A percentile compares a stretch with the other conserved stretches of the same genome.
These are phyloP conservation scores for Temnothorax unifasciatus DNA, from an alignment of 2,888 invertebrate species.

Conservation along the genomic window DNA sequence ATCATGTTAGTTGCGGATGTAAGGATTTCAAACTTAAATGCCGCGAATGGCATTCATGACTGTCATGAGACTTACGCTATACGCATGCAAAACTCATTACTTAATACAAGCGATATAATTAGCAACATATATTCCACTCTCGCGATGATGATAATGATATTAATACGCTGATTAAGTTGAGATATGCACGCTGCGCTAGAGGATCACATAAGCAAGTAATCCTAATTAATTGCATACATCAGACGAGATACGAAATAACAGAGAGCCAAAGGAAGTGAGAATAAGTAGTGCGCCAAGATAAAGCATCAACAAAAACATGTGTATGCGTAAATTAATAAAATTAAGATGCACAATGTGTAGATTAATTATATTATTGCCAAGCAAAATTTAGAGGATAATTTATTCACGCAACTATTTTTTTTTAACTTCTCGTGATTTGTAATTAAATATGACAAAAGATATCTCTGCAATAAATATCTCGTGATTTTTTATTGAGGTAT, in stretches of 20 bases:
- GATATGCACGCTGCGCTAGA: background rate
- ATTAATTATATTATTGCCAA: background rate
- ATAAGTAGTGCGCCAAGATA: background rate
- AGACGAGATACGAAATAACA: background rate
- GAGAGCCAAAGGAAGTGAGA: background rate
- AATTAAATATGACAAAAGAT: background rate
- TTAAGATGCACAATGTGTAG: background rate
- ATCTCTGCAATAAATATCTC: background rate
- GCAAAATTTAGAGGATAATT: slow-evolving; percentile 4
- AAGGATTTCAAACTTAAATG: slow-evolving; percentile 7
- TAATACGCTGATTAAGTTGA: slow-evolving; percentile 22
- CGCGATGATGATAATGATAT: background rate
- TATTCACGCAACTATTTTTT: background rate
- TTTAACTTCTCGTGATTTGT: background rate
- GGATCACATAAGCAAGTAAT: background rate
- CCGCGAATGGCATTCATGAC: background rate
- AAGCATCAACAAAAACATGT: background rate
- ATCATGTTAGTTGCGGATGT: background rate
- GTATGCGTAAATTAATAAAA: slow-evolving; percentile 15
- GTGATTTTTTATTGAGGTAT: background rate
- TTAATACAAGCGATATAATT: slow-evolving; percentile 22
- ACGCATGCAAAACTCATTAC: background rate
- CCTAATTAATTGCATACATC: slow-evolving; percentile 14
- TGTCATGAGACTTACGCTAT: background rate
- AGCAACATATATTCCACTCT: background rate